Evolutionary conservation across 2,888 invertebrate genomes (phyloP), one percentile per base, ranked within the genome.

Genomic region (Cheilosia scutellata): DNA sequence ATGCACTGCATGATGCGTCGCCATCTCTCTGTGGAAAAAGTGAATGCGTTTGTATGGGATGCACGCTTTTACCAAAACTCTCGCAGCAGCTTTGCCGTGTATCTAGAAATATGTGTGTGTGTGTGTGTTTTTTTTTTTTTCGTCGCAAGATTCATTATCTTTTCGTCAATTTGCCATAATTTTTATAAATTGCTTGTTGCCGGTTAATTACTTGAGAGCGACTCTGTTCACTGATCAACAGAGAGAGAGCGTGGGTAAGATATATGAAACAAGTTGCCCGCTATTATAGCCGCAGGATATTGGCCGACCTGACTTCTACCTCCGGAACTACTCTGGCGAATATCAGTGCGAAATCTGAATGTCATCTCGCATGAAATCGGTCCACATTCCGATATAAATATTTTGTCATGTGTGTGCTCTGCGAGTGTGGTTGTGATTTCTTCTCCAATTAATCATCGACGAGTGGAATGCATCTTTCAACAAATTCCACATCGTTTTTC

Each of bases 101-200:
- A 5, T 55, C 65, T 20, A 5, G 11, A 6, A 2, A 13, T 25
- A 9, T 11, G 4, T 25, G 37, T 11, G 4, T 11, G 37, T 11
- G 11, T 49, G 13, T 65, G 7, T 58, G 5, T 37, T 11, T 20
- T 60, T 49, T 25, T 70, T 44, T 58, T 37, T 5, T 31, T 29
- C 25, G 37, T 40, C 29, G 47, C 49, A 40, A 68, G 57, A 68
- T 77, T 77, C 71, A 72, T 86, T 86, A 76, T 77, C 86, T 82
- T 86, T 82, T 82, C 86, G 82, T 82, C 82, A 86, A 86, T 86
- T 86, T 82, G 75, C 77, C 86, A 86, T 72, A 86, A 86, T 77
- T 86, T 68, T 66, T 82, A 66, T 76, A 86, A 86, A 82, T 82
- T 86, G 86, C 76, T 53, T 57, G 44, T 57, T 82, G 82, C 68